Evolutionary conservation across 2,888 invertebrate genomes (phyloP).

Genomic region (Acrobasis consociella): DNA sequence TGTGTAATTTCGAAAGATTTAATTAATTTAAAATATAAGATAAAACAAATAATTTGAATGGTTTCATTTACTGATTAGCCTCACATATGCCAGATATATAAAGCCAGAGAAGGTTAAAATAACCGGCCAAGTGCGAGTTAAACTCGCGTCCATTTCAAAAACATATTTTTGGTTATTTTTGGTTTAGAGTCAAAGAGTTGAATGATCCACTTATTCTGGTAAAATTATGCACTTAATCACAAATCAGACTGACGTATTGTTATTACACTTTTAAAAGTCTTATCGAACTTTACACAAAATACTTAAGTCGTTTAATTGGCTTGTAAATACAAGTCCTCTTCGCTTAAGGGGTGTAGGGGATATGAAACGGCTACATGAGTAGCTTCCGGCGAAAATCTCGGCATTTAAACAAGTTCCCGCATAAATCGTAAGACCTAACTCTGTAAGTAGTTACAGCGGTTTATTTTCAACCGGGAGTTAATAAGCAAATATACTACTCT

Average conservation of each 20-base stretch:
- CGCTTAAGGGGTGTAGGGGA: neutral
- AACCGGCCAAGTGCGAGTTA: too few species aligned
- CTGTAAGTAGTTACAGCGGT: slow-evolving; percentile 7
- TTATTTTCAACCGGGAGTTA: slow-evolving; percentile 10
- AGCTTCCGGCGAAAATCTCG: slow-evolving; percentile 2
- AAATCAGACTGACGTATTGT: too few species aligned
- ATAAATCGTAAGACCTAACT: slow-evolving; percentile 17
- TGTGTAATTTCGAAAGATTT: too few species aligned
- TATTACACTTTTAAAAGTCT: neutral
- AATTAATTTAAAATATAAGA: too few species aligned
- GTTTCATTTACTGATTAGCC: too few species aligned
- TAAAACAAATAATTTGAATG: neutral
- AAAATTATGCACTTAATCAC: too few species aligned
- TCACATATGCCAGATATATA: too few species aligned
- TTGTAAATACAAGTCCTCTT: neutral
- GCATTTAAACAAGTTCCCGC: slow-evolving; percentile 12
- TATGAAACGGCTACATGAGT: neutral
- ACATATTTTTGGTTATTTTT: too few species aligned
- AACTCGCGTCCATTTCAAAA: too few species aligned
- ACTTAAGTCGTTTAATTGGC: neutral
- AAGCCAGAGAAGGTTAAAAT: too few species aligned
- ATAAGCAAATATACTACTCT: slow-evolving; percentile 12
- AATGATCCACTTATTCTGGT: too few species aligned
- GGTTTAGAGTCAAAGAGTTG: too few species aligned
- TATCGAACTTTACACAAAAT: neutral